Conservation (phyloP, 1,140 invertebrate species). For the Lineus longissimus region DNA sequence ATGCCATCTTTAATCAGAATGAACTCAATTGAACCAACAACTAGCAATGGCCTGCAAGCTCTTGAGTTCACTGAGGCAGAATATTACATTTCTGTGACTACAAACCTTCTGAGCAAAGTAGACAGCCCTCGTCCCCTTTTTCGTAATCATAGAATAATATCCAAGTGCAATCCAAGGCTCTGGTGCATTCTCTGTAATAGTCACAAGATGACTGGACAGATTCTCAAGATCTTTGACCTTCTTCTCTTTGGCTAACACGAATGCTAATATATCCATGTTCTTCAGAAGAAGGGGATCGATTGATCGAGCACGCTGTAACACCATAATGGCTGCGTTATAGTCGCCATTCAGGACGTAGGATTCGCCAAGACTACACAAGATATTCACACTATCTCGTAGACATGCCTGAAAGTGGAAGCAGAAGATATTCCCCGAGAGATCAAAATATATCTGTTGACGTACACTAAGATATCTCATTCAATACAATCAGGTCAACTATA, state of each 20-base stretch:
- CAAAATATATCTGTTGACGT: too few species aligned
- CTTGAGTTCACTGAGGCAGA: too few species aligned
- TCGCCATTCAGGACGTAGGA: conserved; percentile 64
- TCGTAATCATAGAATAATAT: conserved; percentile 59
- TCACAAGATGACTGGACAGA: conserved; percentile 49
- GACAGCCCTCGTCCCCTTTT: conserved; percentile 59
- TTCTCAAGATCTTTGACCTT: conserved; percentile 55
- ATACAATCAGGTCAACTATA: too few species aligned
- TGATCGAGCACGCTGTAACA: conserved; percentile 55
- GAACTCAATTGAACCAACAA: too few species aligned
- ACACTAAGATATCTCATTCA: too few species aligned
- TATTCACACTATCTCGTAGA: conserved; percentile 64
- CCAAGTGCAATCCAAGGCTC: conserved; percentile 65
- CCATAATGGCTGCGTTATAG: conserved; percentile 42
- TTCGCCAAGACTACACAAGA: conserved; percentile 65
- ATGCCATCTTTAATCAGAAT: too few species aligned
- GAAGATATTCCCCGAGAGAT: not conserved
- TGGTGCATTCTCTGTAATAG: conserved; percentile 53
- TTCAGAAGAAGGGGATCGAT: conserved; percentile 60
- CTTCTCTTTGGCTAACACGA: conserved; percentile 55
- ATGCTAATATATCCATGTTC: conserved; percentile 58
- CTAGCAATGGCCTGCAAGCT: too few species aligned
- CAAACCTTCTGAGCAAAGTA: conserved; percentile 61
- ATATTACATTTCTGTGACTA: not conserved
- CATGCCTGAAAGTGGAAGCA: conserved; percentile 48